These are phyloP conservation scores for Lerema accius DNA, from an alignment of 1,140 invertebrate genomes.

Conservation along the genomic window DNA sequence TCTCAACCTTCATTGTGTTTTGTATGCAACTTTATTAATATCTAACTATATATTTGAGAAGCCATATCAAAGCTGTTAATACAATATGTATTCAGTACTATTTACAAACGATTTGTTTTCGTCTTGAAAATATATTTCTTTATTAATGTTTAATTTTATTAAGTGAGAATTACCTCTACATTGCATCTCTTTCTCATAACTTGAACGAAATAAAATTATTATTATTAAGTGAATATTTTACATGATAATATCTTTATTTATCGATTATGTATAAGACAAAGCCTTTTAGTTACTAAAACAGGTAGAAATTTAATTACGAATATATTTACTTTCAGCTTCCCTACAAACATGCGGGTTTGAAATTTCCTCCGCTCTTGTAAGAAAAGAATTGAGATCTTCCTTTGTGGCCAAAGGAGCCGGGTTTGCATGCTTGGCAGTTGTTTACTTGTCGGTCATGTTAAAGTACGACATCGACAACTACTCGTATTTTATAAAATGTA, in stretches of 20 bases:
- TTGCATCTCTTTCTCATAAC: too few relatives aligned
- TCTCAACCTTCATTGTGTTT: slow-evolving; percentile 12
- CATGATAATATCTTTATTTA: too few relatives aligned
- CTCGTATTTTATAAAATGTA: too few relatives aligned
- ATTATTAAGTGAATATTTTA: too few relatives aligned
- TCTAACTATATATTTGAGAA: background rate
- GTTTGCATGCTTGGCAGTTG: background rate
- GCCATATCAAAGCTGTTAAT: background rate
- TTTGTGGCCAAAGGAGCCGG: background rate
- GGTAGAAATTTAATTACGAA: background rate
- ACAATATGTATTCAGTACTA: background rate
- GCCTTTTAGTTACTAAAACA: too few relatives aligned
- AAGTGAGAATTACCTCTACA: too few relatives aligned
- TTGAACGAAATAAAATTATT: too few relatives aligned
- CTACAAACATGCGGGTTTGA: background rate
- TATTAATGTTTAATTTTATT: too few relatives aligned
- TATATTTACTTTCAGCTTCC: background rate
- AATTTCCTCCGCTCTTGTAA: background rate
- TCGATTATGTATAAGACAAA: too few relatives aligned
- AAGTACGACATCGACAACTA: background rate
- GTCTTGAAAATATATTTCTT: too few relatives aligned
- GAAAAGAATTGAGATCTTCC: background rate
- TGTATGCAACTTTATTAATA: background rate
- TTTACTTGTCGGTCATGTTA: background rate
- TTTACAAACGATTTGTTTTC: too few relatives aligned